Conservation (phyloP, 1,140 invertebrate genomes). For the Drosophila nigromelanica region DNA sequence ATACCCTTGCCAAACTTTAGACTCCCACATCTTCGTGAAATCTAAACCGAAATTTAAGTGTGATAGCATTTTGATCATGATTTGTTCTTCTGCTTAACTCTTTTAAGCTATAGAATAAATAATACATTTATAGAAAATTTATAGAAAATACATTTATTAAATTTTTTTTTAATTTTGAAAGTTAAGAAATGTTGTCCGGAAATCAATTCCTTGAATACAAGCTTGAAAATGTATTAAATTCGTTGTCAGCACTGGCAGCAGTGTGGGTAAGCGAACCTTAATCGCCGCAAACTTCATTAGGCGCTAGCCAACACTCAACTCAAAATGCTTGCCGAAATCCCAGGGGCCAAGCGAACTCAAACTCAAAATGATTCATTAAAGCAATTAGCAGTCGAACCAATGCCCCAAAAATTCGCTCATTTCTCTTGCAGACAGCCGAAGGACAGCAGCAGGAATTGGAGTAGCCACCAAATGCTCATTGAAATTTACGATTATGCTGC, state of each 20-base stretch:
- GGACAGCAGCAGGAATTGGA: background rate
- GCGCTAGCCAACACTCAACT: slow-evolving; percentile 1
- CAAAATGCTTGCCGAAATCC: background rate
- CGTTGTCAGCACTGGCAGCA: background rate
- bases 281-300: slow-evolving; percentile 10
- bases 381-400: slow-evolving; percentile 56
- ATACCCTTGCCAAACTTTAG: too few relatives aligned
- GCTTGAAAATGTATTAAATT: background rate
- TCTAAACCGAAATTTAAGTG: too few relatives aligned
- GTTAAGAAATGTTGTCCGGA: too few relatives aligned
- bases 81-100: too few relatives aligned
- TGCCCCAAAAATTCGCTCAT: slow-evolving; percentile 32
- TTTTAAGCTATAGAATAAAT: too few relatives aligned
- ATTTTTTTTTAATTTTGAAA: too few relatives aligned
- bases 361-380: slow-evolving; percentile 61
- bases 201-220: too few relatives aligned
- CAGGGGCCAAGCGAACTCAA: background rate
- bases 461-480: slow-evolving; percentile 62
- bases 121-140: too few relatives aligned
- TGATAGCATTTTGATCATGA: too few relatives aligned
- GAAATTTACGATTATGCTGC: slow-evolving; percentile 78
- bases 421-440: slow-evolving; percentile 55
- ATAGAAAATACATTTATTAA: too few relatives aligned
- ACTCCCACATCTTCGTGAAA: too few relatives aligned
- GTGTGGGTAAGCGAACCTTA: background rate